A percentile compares a stretch with the other conserved stretches of the same genome.
Conservation (phyloP, 35 echinoderm and acorn worm genomes). For the Amphiura filiformis region DNA sequence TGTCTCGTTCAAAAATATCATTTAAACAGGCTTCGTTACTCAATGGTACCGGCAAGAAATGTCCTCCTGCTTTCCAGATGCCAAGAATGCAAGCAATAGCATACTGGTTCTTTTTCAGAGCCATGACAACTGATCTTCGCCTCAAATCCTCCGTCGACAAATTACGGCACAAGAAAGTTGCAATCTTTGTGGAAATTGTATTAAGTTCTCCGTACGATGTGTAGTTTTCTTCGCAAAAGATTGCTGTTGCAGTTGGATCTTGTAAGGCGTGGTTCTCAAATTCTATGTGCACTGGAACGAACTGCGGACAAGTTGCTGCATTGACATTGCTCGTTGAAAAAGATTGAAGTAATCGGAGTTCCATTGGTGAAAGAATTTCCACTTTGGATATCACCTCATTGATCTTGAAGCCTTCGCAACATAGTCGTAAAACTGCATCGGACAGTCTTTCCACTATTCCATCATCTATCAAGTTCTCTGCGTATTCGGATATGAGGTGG, state of each 20-base stretch:
- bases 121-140: not conserved
- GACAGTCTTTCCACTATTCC: not conserved
- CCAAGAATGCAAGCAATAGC: conserved; percentile 4
- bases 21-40: conserved; percentile 21
- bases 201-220: conserved; percentile 3
- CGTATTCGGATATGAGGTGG: not conserved
- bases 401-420: not conserved
- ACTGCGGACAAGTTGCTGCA: not conserved
- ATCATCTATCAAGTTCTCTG: not conserved
- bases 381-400: not conserved
- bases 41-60: conserved; percentile 10
- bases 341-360: conserved; percentile 5
- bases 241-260: not conserved
- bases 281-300: not conserved
- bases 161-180: not conserved
- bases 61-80: conserved; percentile 16
- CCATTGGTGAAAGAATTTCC: not conserved
- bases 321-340: not conserved
- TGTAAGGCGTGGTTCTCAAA: not conserved
- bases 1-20: not conserved
- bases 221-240: not conserved
- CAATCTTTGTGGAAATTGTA: not conserved
- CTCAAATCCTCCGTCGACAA: not conserved
- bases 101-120: conserved; percentile 3
- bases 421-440: not conserved